Base-by-base conservation (phyloP, 2,113 vertebrate species). In the Corydoras sp. region DNA sequence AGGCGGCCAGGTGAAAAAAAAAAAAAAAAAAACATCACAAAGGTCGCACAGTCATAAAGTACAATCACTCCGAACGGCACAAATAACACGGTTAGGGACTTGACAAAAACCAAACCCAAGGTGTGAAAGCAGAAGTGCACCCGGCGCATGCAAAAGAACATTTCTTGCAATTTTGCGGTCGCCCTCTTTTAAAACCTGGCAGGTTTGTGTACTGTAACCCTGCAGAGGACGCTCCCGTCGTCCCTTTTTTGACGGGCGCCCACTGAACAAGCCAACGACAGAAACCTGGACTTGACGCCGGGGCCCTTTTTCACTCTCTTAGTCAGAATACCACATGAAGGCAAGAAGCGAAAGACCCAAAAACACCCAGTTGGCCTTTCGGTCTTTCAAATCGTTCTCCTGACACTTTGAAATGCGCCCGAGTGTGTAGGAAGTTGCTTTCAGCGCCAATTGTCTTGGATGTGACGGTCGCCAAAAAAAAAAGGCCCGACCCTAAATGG, bases 251-350 rank as follows among this genome's bases (percentile, higher is more conserved):
- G 56, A 15, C 65, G 64, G 50, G 62, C 56, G 65, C 65, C 24
- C 69, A 71, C 59, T 63, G 63, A 71, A 68, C 35, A 1, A 2
- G 30, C 9, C 30, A 11, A 56, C 29, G 60, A 66, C 63, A 32
- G 18, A 58, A 48, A 55, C 53, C 56, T 64, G 53, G 11, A 70
- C 61, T 73, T 71, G 24, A 58, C 71, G 49, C 35, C n/a, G 60
- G 30, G 61, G 31, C 55, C 54, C 3, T 56, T 56, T 56, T 56
- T 3, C n/a, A 51, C n/a, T 65, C 29, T 30, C 69, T 83, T 65
- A 83, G 80, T 68, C 82, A 70, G 81, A 24, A 83, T 77, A 85
- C 80, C 82, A 86, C 81, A 85, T 77, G 18, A 75, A 67, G 18
- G 35, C 2, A 68, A 76, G 78, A 66, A 58, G 3, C 9, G 24